Conservation (phyloP, 2,113 vertebrate genomes). For the Vulpes ferrilata region DNA sequence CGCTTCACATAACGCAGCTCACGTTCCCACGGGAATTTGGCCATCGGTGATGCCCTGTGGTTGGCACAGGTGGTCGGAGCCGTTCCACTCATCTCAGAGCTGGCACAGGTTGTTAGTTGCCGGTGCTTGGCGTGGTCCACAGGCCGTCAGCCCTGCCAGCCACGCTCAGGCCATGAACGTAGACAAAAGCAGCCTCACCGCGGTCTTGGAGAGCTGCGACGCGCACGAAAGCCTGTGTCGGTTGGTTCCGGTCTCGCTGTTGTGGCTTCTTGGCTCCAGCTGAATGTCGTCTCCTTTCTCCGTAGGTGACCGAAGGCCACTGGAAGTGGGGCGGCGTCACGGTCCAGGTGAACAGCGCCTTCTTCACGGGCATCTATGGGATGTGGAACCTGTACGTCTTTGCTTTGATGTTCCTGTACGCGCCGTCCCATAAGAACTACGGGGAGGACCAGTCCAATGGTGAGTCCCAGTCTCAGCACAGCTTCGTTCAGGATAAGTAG, state of each 20-base stretch:
- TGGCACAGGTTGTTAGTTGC: not conserved
- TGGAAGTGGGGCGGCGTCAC: conserved; percentile 97
- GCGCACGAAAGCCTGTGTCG: not conserved
- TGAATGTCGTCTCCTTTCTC: not conserved
- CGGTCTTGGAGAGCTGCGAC: not conserved
- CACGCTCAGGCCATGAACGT: not conserved
- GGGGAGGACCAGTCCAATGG: conserved; percentile 95
- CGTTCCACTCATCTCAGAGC: not conserved
- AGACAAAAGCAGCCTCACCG: conserved; percentile 38
- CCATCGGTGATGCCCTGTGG: not conserved
- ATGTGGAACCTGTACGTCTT: conserved; percentile 99
- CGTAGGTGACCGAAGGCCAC: conserved; percentile 96
- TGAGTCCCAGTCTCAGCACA: conserved; percentile 74
- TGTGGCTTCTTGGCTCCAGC: not conserved
- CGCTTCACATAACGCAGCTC: not conserved
- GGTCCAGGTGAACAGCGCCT: conserved; percentile 96
- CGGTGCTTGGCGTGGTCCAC: not conserved
- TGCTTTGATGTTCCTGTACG: conserved; percentile 98
- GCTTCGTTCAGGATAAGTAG: not conserved
- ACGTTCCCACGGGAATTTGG: not conserved
- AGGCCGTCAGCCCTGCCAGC: conserved; percentile 13
- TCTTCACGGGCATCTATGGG: conserved; percentile 98
- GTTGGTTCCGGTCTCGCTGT: not conserved
- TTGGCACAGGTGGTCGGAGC: conserved; percentile 43
- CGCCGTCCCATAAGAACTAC: conserved; percentile 97